Conservation (phyloP, 2,797 vertebrate species). For the Aselliscus stoliczkanus region DNA sequence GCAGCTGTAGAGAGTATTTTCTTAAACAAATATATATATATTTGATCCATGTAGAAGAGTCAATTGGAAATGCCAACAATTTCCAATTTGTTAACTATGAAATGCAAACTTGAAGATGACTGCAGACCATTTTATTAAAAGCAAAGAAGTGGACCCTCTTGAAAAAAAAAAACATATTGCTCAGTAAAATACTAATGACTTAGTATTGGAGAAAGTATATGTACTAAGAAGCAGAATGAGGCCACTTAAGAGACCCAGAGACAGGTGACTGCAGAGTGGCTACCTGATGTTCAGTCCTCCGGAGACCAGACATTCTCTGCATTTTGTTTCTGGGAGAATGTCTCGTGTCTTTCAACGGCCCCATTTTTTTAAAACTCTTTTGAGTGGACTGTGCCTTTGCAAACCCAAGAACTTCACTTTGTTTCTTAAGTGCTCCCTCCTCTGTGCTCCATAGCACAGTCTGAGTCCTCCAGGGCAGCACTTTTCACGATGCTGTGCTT, state of each 20-base stretch:
- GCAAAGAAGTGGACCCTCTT: neutral
- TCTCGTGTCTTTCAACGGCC: neutral
- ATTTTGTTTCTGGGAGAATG: neutral
- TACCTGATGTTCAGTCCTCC: neutral
- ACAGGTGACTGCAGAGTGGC: neutral
- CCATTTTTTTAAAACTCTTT: neutral
- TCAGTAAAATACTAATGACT: neutral
- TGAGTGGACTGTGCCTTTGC: neutral
- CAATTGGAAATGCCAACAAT: neutral
- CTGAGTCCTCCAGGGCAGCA: too few relatives aligned
- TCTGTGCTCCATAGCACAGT: neutral
- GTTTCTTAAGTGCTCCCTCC: neutral
- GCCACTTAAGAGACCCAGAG: neutral
- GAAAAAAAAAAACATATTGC: neutral
- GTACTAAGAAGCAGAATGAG: neutral
- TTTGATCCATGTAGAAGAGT: neutral
- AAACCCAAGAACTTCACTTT: neutral
- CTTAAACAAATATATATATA: neutral
- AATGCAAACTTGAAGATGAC: neutral
- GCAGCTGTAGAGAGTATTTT: neutral
- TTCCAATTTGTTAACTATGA: neutral
- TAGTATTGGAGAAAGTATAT: rapidly evolving
- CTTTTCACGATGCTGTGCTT: neutral
- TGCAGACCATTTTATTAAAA: neutral
- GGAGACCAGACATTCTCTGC: neutral